Evolutionary conservation across 2,113 vertebrate genomes (phyloP).

Genomic region (Limanda limanda): DNA sequence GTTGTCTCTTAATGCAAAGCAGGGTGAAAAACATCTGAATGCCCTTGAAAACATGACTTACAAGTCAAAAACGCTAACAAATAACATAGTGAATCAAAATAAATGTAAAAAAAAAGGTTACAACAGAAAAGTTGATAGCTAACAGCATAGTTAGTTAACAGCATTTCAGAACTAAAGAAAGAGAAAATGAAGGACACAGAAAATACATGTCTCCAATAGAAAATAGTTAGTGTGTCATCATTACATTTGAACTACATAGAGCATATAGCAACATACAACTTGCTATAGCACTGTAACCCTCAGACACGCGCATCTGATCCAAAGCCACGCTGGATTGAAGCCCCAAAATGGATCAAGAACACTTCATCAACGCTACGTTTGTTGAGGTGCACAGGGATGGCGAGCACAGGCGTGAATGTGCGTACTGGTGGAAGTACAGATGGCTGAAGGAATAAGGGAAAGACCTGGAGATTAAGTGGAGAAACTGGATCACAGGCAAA

Average conservation of each 20-base stretch:
- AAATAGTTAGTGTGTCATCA: slow-evolving; percentile 66
- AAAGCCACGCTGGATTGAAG: slow-evolving; percentile 39
- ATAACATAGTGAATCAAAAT: slow-evolving; percentile 33
- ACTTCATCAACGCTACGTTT: slow-evolving; percentile 59
- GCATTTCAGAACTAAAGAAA: slow-evolving; percentile 31
- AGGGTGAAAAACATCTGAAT: slow-evolving; percentile 57
- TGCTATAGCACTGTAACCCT: neutral
- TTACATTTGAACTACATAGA: slow-evolving; percentile 50
- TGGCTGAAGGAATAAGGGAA: neutral
- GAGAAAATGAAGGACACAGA: slow-evolving; percentile 37
- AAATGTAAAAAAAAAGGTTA: slow-evolving; percentile 32
- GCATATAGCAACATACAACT: slow-evolving; percentile 40
- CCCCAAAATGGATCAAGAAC: slow-evolving; percentile 56
- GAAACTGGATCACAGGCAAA: too few species aligned
- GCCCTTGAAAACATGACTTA: slow-evolving; percentile 55
- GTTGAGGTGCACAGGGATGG: slow-evolving; percentile 29
- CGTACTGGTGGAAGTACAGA: slow-evolving; percentile 10
- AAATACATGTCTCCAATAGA: slow-evolving; percentile 31
- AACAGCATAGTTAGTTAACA: slow-evolving; percentile 50
- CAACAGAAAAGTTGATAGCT: slow-evolving; percentile 50
- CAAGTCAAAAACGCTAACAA: slow-evolving; percentile 32
- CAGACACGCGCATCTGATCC: neutral
- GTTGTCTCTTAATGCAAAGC: slow-evolving; percentile 31
- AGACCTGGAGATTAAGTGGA: too few species aligned
- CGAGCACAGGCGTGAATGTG: slow-evolving; percentile 48